Evolutionary conservation across 2,888 invertebrate genomes (phyloP), one percentile per base, ranked within the genome.

Genomic region (Erebia epiphron): DNA sequence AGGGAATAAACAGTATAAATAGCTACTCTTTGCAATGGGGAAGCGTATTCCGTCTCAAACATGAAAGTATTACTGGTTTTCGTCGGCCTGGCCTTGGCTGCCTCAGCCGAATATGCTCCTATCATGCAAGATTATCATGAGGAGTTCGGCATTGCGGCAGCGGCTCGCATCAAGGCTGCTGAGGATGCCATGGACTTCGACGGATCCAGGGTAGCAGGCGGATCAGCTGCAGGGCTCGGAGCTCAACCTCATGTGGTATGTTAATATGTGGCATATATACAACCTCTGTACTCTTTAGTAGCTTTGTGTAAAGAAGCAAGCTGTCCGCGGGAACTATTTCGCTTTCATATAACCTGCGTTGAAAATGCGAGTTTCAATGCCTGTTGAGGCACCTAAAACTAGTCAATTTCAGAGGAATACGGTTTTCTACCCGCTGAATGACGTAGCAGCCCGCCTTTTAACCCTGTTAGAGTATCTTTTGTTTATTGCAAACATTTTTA

Each of bases 161-260:
- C 52, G 0, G 52, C 50, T 9, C 68, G 68, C 21, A 68, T 68
- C 52, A 52, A 52, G 43, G 35, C 41, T 1, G 54, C 26, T 11
- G 68, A 68, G 35, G 60, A 13, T 52, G 50, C 68, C 14, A 54
- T 18, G 68, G 68, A 68, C 43, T 68, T 68, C 61, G 68, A 68
- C 11, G 68, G 68, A 10, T 35, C 60, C 41, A 68, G 68, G 54
- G 43, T 68, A 11, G 16, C 50, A 0, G 68, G 68, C 5, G 68
- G 68, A 3, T 14, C 50, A 10, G 16, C 4, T 4, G 14, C 68
- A 0, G 11, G 9, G 1, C 43, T 66, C 14, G 65, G 65, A 43
- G 41, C 54, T 9, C 56, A 66, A 2, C 65, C 65, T 21, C 43
- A 43, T 16, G 7, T 66, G 56, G 65, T 66, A 21, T 43, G 43